Evolutionary conservation across 1,140 invertebrate genomes (phyloP).

Genomic region (Aricia agestis): DNA sequence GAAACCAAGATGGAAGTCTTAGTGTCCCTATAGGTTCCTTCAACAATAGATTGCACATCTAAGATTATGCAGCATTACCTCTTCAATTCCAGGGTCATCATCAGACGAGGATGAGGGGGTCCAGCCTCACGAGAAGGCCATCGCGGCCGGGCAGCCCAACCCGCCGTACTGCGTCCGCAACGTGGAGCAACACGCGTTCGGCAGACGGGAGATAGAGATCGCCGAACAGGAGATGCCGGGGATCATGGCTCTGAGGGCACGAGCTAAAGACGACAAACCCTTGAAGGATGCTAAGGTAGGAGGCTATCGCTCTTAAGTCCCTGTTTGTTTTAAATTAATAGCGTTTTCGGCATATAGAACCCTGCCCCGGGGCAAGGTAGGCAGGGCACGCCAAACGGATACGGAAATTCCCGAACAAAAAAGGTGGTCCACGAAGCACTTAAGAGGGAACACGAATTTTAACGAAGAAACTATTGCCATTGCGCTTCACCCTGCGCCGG

Average conservation of each 20-base stretch:
- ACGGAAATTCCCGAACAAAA: no score
- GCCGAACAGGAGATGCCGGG: slow-evolving; percentile 99
- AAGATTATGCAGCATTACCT: not conserved
- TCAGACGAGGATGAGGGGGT: slow-evolving; percentile 71
- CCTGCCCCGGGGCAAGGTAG: no score
- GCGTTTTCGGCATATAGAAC: no score
- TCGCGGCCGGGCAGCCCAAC: slow-evolving; percentile 87
- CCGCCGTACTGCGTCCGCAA: slow-evolving; percentile 94
- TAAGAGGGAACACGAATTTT: no score
- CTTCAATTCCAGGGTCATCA: slow-evolving; percentile 58
- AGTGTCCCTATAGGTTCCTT: no score
- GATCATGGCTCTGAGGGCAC: slow-evolving; percentile 93
- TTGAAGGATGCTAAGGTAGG: slow-evolving; percentile 91
- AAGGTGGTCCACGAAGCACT: no score
- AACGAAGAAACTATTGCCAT: no score
- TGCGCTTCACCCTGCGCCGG: no score
- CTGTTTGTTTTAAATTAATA: not conserved
- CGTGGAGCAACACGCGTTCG: slow-evolving; percentile 94
- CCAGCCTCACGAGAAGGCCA: slow-evolving; percentile 90
- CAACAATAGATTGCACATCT: no score
- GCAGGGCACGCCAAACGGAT: no score
- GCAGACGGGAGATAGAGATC: slow-evolving; percentile 97
- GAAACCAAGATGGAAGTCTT: no score
- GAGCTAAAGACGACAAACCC: slow-evolving; percentile 95
- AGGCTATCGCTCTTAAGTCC: no score